Evolutionary conservation across 2,888 invertebrate genomes (phyloP).

Genomic region (Dendrolimus houi): DNA sequence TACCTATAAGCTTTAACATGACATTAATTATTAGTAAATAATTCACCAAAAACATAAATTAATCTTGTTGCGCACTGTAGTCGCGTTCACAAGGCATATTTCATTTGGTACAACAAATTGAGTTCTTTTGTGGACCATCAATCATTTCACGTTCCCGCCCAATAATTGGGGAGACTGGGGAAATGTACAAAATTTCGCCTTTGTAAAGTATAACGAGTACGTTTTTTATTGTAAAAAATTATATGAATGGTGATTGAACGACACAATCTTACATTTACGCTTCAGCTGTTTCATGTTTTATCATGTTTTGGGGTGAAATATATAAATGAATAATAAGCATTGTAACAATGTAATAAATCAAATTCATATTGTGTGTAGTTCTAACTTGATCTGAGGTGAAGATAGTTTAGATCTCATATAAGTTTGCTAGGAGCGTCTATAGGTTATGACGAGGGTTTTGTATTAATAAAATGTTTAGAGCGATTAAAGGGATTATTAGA

Average conservation of each 20-base stretch:
- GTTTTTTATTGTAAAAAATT: neutral
- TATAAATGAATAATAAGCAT: too few species aligned
- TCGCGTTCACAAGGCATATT: slow-evolving; percentile 4
- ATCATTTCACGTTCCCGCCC: slow-evolving; percentile 14
- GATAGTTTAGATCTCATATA: too few species aligned
- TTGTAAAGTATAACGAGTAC: neutral
- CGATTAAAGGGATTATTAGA: too few species aligned
- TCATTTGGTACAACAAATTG: slow-evolving; percentile 18
- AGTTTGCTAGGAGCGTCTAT: too few species aligned
- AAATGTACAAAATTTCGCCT: slow-evolving; percentile 10
- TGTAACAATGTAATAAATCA: too few species aligned
- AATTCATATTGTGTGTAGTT: too few species aligned
- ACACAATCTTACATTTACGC: neutral
- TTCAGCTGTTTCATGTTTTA: neutral
- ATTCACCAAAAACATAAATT: neutral
- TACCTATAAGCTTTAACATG: too few species aligned
- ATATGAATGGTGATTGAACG: neutral
- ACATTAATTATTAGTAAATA: too few species aligned
- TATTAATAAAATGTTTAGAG: too few species aligned
- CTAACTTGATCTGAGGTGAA: too few species aligned
- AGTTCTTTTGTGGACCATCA: slow-evolving; percentile 20
- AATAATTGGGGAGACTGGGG: slow-evolving; percentile 8
- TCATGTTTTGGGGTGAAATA: neutral
- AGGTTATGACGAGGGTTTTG: too few species aligned
- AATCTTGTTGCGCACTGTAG: neutral